Evolutionary conservation across 92 coral and sea anemone species (phyloP).

Genomic region (Actinostola sp.): DNA sequence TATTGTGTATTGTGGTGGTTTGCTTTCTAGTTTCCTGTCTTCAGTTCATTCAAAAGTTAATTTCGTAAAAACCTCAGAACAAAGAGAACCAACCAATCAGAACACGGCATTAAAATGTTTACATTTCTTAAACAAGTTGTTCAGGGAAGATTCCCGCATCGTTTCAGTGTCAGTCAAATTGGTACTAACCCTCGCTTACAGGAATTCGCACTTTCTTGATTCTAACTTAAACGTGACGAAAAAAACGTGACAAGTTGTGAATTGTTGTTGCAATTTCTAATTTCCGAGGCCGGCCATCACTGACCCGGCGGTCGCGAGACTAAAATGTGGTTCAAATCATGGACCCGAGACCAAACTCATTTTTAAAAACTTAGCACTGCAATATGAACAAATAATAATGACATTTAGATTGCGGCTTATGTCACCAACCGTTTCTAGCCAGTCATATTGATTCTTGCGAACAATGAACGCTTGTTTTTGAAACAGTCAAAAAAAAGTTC

Average conservation of each 20-base stretch:
- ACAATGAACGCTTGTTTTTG: slow-evolving; percentile 5
- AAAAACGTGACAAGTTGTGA: too few species aligned
- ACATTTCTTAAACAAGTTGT: not conserved
- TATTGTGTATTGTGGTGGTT: slow-evolving; percentile 5
- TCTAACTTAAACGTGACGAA: too few species aligned
- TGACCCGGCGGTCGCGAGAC: too few species aligned
- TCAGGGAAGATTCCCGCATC: slow-evolving; percentile 13
- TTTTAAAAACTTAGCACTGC: too few species aligned
- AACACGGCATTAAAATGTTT: not conserved
- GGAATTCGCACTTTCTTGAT: not conserved
- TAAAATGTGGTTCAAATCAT: too few species aligned
- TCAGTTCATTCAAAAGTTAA: not conserved
- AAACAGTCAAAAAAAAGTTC: not conserved
- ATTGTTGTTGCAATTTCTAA: too few species aligned
- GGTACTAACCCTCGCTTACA: slow-evolving; percentile 14
- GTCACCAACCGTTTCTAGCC: too few species aligned
- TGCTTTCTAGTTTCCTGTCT: not conserved
- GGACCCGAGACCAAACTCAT: too few species aligned
- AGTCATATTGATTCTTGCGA: too few species aligned
- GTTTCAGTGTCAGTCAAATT: slow-evolving; percentile 12
- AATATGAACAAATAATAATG: too few species aligned
- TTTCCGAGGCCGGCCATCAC: too few species aligned
- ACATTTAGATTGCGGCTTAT: too few species aligned
- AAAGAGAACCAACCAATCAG: slow-evolving; percentile 1
- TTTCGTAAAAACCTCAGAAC: not conserved